These are phyloP conservation scores for Paragorgia papillata DNA, from an alignment of 92 coral and sea anemone species.

Conservation along the genomic window DNA sequence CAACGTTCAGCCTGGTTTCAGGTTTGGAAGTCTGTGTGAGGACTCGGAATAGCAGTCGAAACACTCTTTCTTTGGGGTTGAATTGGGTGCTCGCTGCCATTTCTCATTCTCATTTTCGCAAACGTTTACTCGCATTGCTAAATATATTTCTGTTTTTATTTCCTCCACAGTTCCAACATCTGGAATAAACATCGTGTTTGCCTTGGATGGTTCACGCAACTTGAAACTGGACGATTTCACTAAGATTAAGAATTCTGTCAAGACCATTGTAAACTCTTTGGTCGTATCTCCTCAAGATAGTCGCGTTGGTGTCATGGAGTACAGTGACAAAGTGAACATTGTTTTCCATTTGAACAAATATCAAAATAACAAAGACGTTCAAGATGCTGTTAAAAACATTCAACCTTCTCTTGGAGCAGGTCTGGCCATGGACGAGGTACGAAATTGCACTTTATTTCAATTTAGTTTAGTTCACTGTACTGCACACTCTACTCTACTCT, in stretches of 20 bases:
- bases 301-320: slow-evolving; percentile 80
- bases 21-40: too few species aligned
- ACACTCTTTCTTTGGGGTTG: too few species aligned
- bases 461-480: too few species aligned
- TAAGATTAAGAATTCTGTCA: slow-evolving; percentile 73
- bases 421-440: slow-evolving; percentile 35
- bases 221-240: slow-evolving; percentile 65
- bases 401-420: slow-evolving; percentile 58
- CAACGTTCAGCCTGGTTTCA: too few species aligned
- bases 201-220: slow-evolving; percentile 87
- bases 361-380: slow-evolving; percentile 45
- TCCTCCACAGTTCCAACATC: slow-evolving; percentile 22
- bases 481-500: too few species aligned
- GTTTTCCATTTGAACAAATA: slow-evolving; percentile 67
- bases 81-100: too few species aligned
- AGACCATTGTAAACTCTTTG: slow-evolving; percentile 68
- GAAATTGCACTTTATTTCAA: too few species aligned
- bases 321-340: slow-evolving; percentile 83
- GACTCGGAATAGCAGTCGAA: too few species aligned
- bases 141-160: neutral
- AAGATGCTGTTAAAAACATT: slow-evolving; percentile 45
- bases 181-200: slow-evolving; percentile 42
- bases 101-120: too few species aligned
- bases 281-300: slow-evolving; percentile 70
- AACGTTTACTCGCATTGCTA: too few species aligned